These are phyloP conservation scores for Sclerodermus sp. DNA, from an alignment of 2,888 invertebrate genomes.

Conservation along the genomic window DNA sequence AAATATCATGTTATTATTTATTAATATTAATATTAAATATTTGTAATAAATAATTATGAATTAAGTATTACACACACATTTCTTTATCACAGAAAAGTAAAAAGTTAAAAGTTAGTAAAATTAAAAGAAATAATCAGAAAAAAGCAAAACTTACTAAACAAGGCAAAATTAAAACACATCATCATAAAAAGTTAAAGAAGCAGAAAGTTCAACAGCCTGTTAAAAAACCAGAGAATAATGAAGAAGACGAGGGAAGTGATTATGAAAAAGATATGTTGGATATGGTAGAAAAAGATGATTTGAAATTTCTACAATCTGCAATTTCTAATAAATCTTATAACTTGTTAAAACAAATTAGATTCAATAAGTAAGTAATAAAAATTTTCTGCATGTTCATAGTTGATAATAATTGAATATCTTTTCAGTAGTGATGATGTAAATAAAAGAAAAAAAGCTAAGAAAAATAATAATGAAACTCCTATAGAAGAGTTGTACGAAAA, in stretches of 20 bases:
- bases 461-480: background rate
- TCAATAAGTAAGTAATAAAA: constrained; percentile 32
- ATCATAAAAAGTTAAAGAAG: constrained; percentile 51
- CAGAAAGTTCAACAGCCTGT: constrained; percentile 36
- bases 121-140: constrained; percentile 55
- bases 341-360: constrained; percentile 56
- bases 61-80: background rate
- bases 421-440: background rate
- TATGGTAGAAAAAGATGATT: constrained; percentile 64
- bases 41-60: background rate
- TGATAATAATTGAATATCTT: background rate
- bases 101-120: constrained; percentile 53
- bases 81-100: constrained; percentile 57
- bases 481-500: constrained; percentile 70
- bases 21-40: background rate
- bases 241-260: constrained; percentile 58
- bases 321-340: constrained; percentile 59
- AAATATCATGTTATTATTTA: background rate
- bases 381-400: background rate
- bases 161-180: constrained; percentile 51
- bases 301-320: constrained; percentile 59
- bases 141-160: constrained; percentile 52
- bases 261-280: constrained; percentile 61
- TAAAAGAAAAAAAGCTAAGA: background rate
- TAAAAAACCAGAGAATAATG: constrained; percentile 26